Conservation (phyloP, 2,888 invertebrate species). For the Antheraea assamensis region DNA sequence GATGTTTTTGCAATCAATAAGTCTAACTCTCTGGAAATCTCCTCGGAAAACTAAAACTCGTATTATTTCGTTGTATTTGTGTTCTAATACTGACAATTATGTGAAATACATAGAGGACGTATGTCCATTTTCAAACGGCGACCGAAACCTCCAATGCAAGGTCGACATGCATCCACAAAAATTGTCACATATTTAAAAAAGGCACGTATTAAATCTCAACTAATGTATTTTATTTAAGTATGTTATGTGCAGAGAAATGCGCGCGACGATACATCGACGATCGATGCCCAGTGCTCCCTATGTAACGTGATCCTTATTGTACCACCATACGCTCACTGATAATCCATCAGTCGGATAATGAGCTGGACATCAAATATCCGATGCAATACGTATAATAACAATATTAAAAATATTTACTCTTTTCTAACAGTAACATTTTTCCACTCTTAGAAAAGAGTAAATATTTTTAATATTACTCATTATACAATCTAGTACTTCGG, state of each 20-base stretch:
- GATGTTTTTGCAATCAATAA: neutral
- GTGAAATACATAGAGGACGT: neutral
- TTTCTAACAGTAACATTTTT: too few relatives aligned
- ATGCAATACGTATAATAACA: constrained; percentile 1
- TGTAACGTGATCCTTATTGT: constrained; percentile 62
- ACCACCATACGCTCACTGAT: constrained; percentile 41
- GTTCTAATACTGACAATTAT: neutral
- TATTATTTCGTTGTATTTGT: neutral
- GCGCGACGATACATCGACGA: constrained; percentile 44
- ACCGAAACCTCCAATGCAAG: neutral
- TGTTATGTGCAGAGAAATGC: constrained; percentile 14
- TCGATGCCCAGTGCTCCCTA: constrained; percentile 71
- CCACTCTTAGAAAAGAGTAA: neutral
- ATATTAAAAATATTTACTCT: too few relatives aligned
- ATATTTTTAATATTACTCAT: neutral
- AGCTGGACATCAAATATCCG: constrained; percentile 20
- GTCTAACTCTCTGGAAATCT: neutral
- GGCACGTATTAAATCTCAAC: neutral
- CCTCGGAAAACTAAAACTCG: neutral
- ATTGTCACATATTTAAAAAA: neutral
- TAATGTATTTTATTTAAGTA: neutral
- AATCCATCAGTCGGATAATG: constrained; percentile 3
- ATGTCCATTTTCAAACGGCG: neutral
- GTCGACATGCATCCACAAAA: neutral
- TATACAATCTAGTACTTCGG: neutral